These are phyloP conservation scores for Enteromius afrohamiltoni DNA, from an alignment of 2,797 vertebrate species.

Conservation along the genomic window DNA sequence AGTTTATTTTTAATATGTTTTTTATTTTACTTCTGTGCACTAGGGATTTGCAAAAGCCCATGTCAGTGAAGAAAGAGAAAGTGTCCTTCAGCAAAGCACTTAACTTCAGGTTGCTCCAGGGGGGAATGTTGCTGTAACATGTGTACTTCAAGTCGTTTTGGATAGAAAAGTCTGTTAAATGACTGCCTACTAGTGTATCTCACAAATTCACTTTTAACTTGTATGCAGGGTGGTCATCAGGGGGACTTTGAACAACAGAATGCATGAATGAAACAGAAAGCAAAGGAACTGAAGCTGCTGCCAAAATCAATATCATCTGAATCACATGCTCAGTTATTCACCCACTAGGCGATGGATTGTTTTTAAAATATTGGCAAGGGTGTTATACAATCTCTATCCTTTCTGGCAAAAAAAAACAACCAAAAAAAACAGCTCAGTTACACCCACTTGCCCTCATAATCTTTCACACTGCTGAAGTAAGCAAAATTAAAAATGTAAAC, in stretches of 20 bases:
- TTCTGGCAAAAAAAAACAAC: constrained; percentile 1
- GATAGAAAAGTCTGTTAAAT: constrained; percentile 23
- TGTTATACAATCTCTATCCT: constrained; percentile 13
- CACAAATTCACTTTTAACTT: not conserved
- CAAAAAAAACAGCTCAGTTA: not conserved
- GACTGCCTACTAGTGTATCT: not conserved
- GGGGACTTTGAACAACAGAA: not conserved
- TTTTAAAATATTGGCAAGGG: not conserved
- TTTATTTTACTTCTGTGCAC: not conserved
- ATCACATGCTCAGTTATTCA: not conserved
- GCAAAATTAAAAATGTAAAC: constrained; percentile 39
- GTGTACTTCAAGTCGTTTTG: not conserved
- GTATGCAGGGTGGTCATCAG: not conserved
- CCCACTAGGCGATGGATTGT: not conserved
- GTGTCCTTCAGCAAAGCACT: constrained; percentile 16
- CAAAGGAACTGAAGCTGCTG: not conserved
- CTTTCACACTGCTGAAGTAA: constrained; percentile 31
- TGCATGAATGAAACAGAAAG: constrained; percentile 4
- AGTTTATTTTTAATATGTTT: not conserved
- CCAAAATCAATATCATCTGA: constrained; percentile 7
- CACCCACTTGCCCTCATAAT: constrained; percentile 36
- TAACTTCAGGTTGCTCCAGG: constrained; percentile 9
- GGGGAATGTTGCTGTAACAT: not conserved
- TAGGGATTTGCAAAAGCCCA: not conserved
- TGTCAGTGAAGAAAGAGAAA: constrained; percentile 1